A percentile compares a stretch with the other conserved stretches of the same genome.
phyloP scores from a whole-genome alignment of 1,140 invertebrate species.

The Medauroidea extradentata region DNA sequence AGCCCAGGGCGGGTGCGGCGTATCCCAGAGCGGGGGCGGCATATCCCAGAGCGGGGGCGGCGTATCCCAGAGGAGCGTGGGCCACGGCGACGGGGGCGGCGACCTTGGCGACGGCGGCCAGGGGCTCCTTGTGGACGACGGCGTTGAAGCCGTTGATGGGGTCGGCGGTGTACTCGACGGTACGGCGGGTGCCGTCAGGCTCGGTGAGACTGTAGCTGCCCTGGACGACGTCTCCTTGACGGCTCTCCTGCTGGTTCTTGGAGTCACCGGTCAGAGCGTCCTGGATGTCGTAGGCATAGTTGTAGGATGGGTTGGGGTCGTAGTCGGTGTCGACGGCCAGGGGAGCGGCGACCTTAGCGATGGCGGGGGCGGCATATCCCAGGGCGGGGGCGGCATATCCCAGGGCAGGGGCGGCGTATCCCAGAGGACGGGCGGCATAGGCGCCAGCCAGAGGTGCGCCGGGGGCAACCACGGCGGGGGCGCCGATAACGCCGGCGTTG shows the following conservation, averaged over 20 bases:
- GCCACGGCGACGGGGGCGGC: constrained; percentile 6
- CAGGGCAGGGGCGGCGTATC: constrained; percentile 13
- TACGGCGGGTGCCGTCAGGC: constrained; percentile 28
- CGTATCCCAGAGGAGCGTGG: neutral
- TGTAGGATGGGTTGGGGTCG: constrained; percentile 19
- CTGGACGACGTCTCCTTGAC: constrained; percentile 21
- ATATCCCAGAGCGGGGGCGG: constrained; percentile 1
- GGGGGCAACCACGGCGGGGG: constrained; percentile 24
- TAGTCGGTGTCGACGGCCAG: constrained; percentile 22
- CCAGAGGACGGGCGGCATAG: constrained; percentile 9
- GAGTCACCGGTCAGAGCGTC: constrained; percentile 32
- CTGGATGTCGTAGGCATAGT: constrained; percentile 22
- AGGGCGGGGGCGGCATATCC: constrained; percentile 7
- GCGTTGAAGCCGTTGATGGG: constrained; percentile 32
- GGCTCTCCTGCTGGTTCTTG: constrained; percentile 22
- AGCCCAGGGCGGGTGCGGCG: neutral
- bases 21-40: constrained; percentile 2
- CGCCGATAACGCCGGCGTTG: constrained; percentile 23
- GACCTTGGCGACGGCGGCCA: constrained; percentile 15
- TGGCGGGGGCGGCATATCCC: constrained; percentile 16
- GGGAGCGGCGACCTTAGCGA: constrained; percentile 25
- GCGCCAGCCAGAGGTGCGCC: constrained; percentile 17
- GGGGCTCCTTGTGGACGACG: constrained; percentile 21
- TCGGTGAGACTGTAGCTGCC: constrained; percentile 22
- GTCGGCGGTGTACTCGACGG: constrained; percentile 33